A percentile compares a stretch with the other conserved stretches of the same genome.
Evolutionary conservation across 2,797 vertebrate species (phyloP).

Genomic region (Syngnathus rostellatus): DNA sequence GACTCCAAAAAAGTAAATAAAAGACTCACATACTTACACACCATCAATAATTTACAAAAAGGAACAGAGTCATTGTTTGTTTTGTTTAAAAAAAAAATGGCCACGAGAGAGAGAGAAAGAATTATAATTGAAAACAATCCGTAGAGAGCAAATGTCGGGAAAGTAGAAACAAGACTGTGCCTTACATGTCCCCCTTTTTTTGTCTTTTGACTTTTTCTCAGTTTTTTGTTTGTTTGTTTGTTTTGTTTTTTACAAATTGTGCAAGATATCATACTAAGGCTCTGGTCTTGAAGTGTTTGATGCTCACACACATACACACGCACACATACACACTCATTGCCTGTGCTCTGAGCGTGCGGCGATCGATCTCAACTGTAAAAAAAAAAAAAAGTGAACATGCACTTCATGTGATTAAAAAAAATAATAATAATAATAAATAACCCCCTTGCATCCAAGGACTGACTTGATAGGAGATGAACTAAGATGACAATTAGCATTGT

Average conservation of each 20-base stretch:
- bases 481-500: conserved; percentile 73
- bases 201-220: conserved; percentile 13
- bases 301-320: conserved; percentile 25
- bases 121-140: conserved; percentile 95
- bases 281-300: conserved; percentile 85
- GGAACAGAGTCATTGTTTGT: conserved; percentile 75
- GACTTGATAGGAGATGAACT: conserved; percentile 43
- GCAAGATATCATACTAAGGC: conserved; percentile 99
- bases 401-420: conserved; percentile 67
- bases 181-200: conserved; percentile 79
- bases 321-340: conserved; percentile 50
- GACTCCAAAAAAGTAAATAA: conserved; percentile 85
- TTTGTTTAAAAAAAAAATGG: conserved; percentile 66
- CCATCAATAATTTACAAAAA: conserved; percentile 97
- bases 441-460: conserved; percentile 61
- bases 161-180: conserved; percentile 99
- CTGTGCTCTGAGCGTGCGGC: conserved; percentile 72
- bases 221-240: conserved; percentile 16
- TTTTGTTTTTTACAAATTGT: conserved; percentile 97
- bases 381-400: conserved; percentile 74
- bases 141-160: conserved; percentile 93
- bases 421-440: not conserved
- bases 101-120: conserved; percentile 81
- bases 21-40: conserved; percentile 96
- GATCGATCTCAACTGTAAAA: conserved; percentile 36